A percentile compares a stretch with the other conserved stretches of the same genome.
These are phyloP conservation scores for Clarias gariepinus DNA, from an alignment of 2,113 vertebrate species.

Conservation along the genomic window DNA sequence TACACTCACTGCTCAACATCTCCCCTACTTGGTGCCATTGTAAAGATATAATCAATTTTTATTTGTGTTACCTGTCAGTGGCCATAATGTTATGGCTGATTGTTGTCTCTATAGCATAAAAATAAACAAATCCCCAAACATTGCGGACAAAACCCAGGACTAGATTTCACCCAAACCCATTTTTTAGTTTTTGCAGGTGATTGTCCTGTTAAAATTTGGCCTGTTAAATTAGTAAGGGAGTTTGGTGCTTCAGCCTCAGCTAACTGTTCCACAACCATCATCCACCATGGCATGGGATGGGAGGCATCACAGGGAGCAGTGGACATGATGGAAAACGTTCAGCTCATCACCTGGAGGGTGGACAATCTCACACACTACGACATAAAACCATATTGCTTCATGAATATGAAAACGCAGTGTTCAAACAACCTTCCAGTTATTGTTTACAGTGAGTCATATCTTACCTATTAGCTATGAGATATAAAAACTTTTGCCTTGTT, in stretches of 20 bases:
- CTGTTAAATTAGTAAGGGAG: conserved; percentile 41
- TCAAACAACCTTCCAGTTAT: conserved; percentile 38
- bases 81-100: too few relatives aligned
- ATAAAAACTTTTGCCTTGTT: not conserved
- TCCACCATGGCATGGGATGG: not conserved
- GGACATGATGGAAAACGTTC: rapidly evolving
- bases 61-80: too few relatives aligned
- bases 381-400: conserved; percentile 31
- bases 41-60: too few relatives aligned
- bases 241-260: not conserved
- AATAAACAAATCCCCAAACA: not conserved
- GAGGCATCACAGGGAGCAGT: not conserved
- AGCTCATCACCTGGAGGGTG: rapidly evolving
- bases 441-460: conserved; percentile 64
- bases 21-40: too few relatives aligned
- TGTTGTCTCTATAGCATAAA: too few relatives aligned
- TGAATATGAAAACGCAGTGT: not conserved
- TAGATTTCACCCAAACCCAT: not conserved
- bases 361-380: conserved; percentile 43
- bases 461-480: not conserved
- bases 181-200: not conserved
- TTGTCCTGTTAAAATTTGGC: conserved; percentile 3
- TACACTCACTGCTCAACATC: too few relatives aligned
- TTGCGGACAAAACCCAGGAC: not conserved
- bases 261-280: conserved; percentile 44